Conservation (phyloP, 2,113 vertebrate genomes). For the Hystrix brachyura region DNA sequence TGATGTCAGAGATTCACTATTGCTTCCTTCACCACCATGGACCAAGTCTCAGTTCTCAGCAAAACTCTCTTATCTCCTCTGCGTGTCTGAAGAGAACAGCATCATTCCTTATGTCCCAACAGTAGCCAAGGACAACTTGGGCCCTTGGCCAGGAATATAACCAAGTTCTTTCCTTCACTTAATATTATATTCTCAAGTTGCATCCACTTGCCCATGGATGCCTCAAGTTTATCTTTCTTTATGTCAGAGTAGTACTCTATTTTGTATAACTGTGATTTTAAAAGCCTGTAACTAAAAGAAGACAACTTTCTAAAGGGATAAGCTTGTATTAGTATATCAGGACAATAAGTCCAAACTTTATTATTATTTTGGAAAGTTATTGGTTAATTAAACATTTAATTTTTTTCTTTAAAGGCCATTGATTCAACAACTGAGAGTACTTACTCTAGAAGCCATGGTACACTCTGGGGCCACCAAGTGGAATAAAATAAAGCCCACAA, state of each 20-base stretch:
- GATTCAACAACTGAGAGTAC: neutral
- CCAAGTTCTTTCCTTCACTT: neutral
- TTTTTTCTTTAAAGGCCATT: neutral
- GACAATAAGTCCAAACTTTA: neutral
- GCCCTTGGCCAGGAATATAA: no score
- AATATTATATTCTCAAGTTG: neutral
- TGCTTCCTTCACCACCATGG: neutral
- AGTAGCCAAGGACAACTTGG: no score
- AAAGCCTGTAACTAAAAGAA: neutral
- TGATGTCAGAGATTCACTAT: fast-evolving
- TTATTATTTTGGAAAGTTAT: neutral
- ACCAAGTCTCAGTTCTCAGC: neutral
- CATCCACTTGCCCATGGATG: neutral
- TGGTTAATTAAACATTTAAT: neutral
- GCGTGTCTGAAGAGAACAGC: neutral
- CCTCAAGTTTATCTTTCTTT: neutral
- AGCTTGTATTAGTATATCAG: neutral
- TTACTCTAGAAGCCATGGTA: neutral
- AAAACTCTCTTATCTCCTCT: neutral
- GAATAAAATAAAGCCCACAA: neutral
- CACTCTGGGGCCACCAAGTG: neutral
- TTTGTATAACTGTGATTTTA: neutral
- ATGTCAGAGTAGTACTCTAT: neutral
- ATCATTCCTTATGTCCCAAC: no score
- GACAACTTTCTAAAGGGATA: neutral